Percentiles rank a stretch among this genome's conserved stretches.
These are phyloP conservation scores for Oegoconia quadripuncta DNA, from an alignment of 2,888 invertebrate genomes.

Conservation along the genomic window DNA sequence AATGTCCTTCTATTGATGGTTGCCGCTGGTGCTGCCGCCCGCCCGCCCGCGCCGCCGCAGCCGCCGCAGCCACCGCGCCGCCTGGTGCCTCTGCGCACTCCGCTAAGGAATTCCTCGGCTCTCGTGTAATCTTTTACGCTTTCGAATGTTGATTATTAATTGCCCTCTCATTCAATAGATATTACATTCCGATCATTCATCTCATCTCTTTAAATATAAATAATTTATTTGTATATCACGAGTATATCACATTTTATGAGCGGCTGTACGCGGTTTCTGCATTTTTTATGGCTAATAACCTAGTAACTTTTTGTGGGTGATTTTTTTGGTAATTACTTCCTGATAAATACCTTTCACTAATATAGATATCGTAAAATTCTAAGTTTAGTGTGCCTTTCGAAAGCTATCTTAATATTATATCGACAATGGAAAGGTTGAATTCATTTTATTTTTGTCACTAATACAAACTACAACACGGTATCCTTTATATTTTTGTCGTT, in stretches of 20 bases:
- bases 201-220: constrained; percentile 44
- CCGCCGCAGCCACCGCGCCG: constrained; percentile 31
- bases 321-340: constrained; percentile 6
- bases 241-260: constrained; percentile 13
- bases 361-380: too few relatives aligned
- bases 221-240: constrained; percentile 22
- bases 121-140: constrained; percentile 70
- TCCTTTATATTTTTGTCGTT: too few relatives aligned
- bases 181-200: constrained; percentile 58
- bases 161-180: constrained; percentile 63
- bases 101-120: constrained; percentile 57
- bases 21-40: constrained; percentile 11
- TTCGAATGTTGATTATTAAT: constrained; percentile 71
- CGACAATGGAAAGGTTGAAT: too few relatives aligned
- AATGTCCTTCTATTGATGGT: constrained; percentile 46
- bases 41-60: constrained; percentile 17
- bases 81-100: constrained; percentile 33
- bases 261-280: constrained; percentile 1
- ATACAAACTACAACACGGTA: too few relatives aligned
- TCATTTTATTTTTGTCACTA: too few relatives aligned
- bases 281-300: constrained; percentile 1
- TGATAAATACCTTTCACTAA: constrained; percentile 1
- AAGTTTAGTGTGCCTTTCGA: too few relatives aligned
- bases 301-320: constrained; percentile 5
- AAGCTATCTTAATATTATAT: too few relatives aligned